Evolutionary conservation across 2,888 invertebrate genomes (phyloP).

Genomic region (Rhogogaster chlorosoma): DNA sequence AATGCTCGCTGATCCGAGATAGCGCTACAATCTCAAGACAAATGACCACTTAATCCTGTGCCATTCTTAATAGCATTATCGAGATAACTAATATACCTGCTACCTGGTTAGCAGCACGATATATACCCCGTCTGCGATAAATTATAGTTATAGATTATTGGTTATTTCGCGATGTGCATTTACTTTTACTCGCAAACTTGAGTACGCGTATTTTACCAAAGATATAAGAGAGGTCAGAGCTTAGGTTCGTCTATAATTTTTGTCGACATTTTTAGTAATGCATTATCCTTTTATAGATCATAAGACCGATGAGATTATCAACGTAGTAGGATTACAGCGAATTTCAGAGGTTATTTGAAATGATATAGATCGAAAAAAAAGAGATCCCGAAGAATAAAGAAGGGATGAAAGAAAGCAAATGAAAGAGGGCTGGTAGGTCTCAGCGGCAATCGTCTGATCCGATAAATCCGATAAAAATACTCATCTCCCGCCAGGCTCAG

Average conservation of each 20-base stretch:
- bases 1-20: constrained; percentile 41
- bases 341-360: constrained; percentile 62
- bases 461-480: constrained; percentile 73
- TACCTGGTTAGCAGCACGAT: constrained; percentile 21
- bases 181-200: background rate
- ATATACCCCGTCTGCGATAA: background rate
- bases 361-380: constrained; percentile 51
- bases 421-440: constrained; percentile 55
- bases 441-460: constrained; percentile 68
- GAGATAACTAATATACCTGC: constrained; percentile 8
- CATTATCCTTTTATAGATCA: constrained; percentile 23
- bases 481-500: constrained; percentile 64
- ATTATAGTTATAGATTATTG: background rate
- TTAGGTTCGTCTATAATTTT: background rate
- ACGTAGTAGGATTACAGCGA: constrained; percentile 61
- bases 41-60: constrained; percentile 42
- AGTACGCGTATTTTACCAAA: background rate
- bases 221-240: background rate
- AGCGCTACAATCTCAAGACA: constrained; percentile 31
- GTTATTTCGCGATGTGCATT: background rate
- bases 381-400: constrained; percentile 52
- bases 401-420: constrained; percentile 34
- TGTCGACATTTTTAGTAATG: background rate
- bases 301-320: constrained; percentile 65
- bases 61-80: constrained; percentile 40